These are phyloP conservation scores for Xiphorhynchus elegans DNA, from an alignment of 2,113 vertebrate species.

Conservation along the genomic window DNA sequence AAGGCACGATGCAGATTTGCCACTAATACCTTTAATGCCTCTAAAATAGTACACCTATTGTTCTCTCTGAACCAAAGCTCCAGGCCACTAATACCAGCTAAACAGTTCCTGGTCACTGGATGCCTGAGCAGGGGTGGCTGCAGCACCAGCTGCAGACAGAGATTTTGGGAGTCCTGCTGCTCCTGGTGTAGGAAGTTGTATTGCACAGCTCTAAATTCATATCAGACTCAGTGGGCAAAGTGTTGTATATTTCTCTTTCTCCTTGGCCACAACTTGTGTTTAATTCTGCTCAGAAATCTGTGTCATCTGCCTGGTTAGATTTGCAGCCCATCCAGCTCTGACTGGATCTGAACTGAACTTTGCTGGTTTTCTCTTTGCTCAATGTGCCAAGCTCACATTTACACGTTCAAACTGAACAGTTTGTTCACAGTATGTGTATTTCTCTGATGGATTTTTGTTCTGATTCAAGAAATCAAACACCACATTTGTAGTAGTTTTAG, in stretches of 20 bases:
- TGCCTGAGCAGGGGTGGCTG: background rate
- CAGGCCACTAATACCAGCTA: conserved; percentile 50
- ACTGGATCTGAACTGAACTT: background rate
- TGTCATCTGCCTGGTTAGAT: background rate
- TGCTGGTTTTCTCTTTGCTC: background rate
- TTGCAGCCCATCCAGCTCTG: background rate
- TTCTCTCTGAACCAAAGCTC: conserved; percentile 43
- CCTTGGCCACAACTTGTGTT: background rate
- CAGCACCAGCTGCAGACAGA: background rate
- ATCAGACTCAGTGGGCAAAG: background rate
- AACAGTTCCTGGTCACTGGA: background rate
- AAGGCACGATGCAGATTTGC: conserved; percentile 45
- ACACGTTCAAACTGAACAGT: background rate
- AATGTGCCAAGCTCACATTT: background rate
- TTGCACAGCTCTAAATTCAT: background rate
- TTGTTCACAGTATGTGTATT: background rate
- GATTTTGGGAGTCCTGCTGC: background rate
- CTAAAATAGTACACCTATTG: conserved; percentile 63
- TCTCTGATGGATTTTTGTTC: background rate
- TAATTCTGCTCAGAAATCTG: background rate
- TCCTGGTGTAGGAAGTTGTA: background rate
- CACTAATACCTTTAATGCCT: conserved; percentile 60
- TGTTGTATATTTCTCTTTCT: background rate
- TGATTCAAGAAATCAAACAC: background rate
- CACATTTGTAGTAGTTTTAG: background rate